Base-by-base conservation (phyloP, 2,797 vertebrate species). In the Eleutherodactylus coqui region DNA sequence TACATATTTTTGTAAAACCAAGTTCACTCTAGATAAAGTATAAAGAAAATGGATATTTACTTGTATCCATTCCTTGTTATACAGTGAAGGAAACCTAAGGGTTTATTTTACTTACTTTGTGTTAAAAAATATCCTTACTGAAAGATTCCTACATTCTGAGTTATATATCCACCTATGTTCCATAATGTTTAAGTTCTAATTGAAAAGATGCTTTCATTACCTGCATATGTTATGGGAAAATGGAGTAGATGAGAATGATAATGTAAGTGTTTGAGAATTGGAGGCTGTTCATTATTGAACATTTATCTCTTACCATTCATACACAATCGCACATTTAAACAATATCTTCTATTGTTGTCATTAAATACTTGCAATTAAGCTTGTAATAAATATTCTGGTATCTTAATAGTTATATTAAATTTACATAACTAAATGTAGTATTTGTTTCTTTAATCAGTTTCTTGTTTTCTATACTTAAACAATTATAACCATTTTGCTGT, bases 361-460 rank as follows among this genome's bases (percentile, higher is more conserved):
- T 72, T 27, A 72, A 41, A 27, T 72, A 41, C 69, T 27, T 27
- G 67, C 24, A 82, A 72, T 72, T 82, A 82, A 80, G 53, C 51
- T 45, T 47, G 47, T 16, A 67, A 8, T 34, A 51, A 10, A 82
- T 51, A 36, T 72, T 36, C 64, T 70, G 14, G 47, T 82, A 53
- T 72, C 32, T 53, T 53, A 53, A 72, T 82, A 64, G 21, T n/a
- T 53, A 16, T 41, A 47, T 58, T 64, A 45, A 79, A 27, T 29
- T 10, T 41, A 11, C n/a, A 79, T 29, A 32, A 38, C 60, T 72
- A 72, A 38, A 43, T 62, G 27, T 60, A 79, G 55, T 45, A 16
- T 29, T 60, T 24, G 38, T 38, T n/a, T 60, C 21, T 62, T 45
- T 79, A 64, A 36, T 21, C 32, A 62, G n/a, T 45, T 58, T 34